Base-by-base conservation (phyloP, 2,113 vertebrate genomes). In the Campylorhamphus procurvoides region DNA sequence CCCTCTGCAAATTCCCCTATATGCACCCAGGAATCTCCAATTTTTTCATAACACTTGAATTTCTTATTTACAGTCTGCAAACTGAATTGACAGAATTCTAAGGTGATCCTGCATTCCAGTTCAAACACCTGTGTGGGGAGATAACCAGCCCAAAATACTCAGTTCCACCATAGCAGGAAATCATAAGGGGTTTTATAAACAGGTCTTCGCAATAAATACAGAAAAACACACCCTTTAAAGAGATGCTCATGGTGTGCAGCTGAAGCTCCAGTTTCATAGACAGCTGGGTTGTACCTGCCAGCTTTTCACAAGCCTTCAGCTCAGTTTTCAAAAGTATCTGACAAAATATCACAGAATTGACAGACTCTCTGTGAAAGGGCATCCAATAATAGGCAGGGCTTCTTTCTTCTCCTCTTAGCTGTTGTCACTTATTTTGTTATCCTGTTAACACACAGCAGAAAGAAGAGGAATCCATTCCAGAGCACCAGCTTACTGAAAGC, bases 261-360 rank as follows among this genome's bases (percentile, higher is more conserved):
- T 91, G 93, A 75, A 93, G 77, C 67, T 91, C 55, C n/a, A 44
- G n/a, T 64, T 84, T 62, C 82, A 87, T 11, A 79, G 81, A 35
- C 40, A 88, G 64, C 72, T 90, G 80, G 37, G 72, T 66, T 82
- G 69, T 50, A 86, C 67, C 62, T 78, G 95, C 63, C 84, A 96
- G 84, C 80, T 92, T 85, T 75, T 81, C 89, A 75, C 27, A 69
- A 92, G 76, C 85, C 75, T 59, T 56, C 89, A 75, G 81, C 82
- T 95, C 64, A 10, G 37, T 58, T 84, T 84, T 95, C 84, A 90
- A 89, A 93, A 77, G 23, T 17, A 74, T 52, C 88, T 96, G 94
- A 91, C 92, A 96, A 84, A 94, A 71, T 56, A 84, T 59, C 82
- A 68, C 24, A 23, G 44, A 94, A n/a, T 28, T 94, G 95, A 87